Percentiles rank a stretch among this genome's conserved stretches.
Evolutionary conservation across 2,888 invertebrate genomes (phyloP).

Genomic region (Fragum fragum): DNA sequence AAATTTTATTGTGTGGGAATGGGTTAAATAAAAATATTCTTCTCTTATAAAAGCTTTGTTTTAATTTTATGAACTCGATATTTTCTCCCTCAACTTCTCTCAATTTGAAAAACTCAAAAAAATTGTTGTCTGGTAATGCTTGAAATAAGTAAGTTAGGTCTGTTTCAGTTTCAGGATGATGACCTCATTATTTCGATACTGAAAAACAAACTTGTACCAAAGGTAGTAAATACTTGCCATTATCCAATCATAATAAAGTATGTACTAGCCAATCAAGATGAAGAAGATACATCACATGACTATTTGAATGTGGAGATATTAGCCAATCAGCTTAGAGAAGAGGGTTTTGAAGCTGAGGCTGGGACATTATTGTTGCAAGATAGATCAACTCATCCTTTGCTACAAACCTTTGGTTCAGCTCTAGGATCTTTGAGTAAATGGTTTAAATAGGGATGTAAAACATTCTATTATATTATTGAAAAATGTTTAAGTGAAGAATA

Average conservation of each 20-base stretch:
- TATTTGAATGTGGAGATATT: constrained; percentile 70
- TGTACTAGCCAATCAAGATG: constrained; percentile 74
- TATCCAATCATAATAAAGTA: constrained; percentile 72
- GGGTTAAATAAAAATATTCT: too few relatives aligned
- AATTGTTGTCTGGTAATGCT: too few relatives aligned
- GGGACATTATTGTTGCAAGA: constrained; percentile 79
- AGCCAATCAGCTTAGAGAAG: constrained; percentile 76
- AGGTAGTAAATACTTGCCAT: constrained; percentile 73
- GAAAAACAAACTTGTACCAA: constrained; percentile 73
- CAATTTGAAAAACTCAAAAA: too few relatives aligned
- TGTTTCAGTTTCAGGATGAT: constrained; percentile 60
- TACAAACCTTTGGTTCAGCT: constrained; percentile 83
- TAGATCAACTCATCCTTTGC: constrained; percentile 77
- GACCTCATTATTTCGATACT: constrained; percentile 78
- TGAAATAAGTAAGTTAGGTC: too few relatives aligned
- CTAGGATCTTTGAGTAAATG: constrained; percentile 75
- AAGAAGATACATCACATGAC: constrained; percentile 59
- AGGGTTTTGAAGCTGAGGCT: constrained; percentile 81
- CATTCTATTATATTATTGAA: neutral
- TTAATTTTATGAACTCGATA: too few relatives aligned
- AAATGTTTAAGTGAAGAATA: too few relatives aligned
- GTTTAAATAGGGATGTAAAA: constrained; percentile 63
- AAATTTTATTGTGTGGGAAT: too few relatives aligned
- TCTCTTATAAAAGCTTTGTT: too few relatives aligned
- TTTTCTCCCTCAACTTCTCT: too few relatives aligned